Conservation (phyloP, 2,888 invertebrate genomes). For the Brachynemurus nebulosus region DNA sequence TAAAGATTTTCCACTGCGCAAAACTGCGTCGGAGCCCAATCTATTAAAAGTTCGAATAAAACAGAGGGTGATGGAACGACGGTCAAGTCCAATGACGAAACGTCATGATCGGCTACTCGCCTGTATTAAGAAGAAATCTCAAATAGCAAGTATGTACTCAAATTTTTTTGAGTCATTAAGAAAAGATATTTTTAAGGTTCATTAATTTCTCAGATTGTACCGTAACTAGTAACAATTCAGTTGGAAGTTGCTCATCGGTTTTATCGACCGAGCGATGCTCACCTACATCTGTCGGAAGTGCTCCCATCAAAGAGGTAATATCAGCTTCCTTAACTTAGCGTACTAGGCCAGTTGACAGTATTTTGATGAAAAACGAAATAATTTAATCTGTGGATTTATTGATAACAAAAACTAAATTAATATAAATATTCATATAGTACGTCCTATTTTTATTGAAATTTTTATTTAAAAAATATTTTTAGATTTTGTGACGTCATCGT, state of each 20-base stretch:
- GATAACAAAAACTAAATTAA: background rate
- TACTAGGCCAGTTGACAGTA: no score
- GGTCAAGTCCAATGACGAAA: constrained; percentile 81
- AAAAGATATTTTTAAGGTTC: background rate
- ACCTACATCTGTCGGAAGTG: constrained; percentile 27
- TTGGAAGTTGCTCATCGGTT: constrained; percentile 7
- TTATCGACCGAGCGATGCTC: constrained; percentile 9
- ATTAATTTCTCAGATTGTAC: constrained; percentile 30
- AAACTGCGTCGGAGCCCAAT: constrained; percentile 98
- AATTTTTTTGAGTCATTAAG: no score
- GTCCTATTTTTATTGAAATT: no score
- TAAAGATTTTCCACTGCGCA: constrained; percentile 82
- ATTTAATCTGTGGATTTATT: background rate
- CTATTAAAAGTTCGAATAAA: constrained; percentile 85
- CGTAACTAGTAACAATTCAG: constrained; percentile 36
- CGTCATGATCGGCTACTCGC: constrained; percentile 65
- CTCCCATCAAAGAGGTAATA: constrained; percentile 68
- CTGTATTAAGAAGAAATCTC: constrained; percentile 57
- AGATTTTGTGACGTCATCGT: no score
- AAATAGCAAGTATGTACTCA: constrained; percentile 40
- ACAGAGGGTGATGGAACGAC: constrained; percentile 89
- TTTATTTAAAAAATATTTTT: no score
- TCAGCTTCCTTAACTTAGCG: no score
- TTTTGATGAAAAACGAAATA: no score
- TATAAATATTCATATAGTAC: background rate